Percentiles rank a stretch among this genome's conserved stretches.
These are phyloP conservation scores for Cyrtodaria siliqua DNA, from an alignment of 2,888 invertebrate genomes.

Conservation along the genomic window DNA sequence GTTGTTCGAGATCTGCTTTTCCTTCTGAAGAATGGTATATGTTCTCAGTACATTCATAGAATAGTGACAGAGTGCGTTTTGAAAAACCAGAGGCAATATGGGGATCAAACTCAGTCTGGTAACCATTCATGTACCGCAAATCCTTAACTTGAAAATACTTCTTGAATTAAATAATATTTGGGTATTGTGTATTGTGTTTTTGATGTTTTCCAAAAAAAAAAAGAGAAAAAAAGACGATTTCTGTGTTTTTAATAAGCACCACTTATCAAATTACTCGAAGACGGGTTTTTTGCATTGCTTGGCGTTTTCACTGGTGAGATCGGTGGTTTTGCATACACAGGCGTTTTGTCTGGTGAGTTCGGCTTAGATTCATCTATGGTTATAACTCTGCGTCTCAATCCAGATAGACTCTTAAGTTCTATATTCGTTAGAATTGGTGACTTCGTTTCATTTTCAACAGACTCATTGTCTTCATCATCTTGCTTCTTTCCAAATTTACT, in stretches of 20 bases:
- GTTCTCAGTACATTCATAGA: too few relatives aligned
- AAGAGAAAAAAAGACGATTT: slow-evolving; percentile 55
- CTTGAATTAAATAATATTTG: too few relatives aligned
- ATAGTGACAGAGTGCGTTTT: too few relatives aligned
- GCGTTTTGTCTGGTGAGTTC: slow-evolving; percentile 19
- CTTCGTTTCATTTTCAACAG: neutral
- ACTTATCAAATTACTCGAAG: slow-evolving; percentile 8
- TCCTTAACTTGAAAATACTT: too few relatives aligned
- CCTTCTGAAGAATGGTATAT: too few relatives aligned
- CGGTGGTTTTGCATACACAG: slow-evolving; percentile 1
- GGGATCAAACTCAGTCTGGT: too few relatives aligned
- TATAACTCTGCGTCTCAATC: slow-evolving; percentile 43
- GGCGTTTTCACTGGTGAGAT: slow-evolving; percentile 39
- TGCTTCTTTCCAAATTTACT: slow-evolving; percentile 12
- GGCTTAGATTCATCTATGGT: slow-evolving; percentile 43
- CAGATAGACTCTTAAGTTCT: slow-evolving; percentile 32
- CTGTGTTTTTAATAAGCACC: slow-evolving; percentile 57
- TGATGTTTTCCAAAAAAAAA: too few relatives aligned
- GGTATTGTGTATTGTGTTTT: too few relatives aligned
- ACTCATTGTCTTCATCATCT: slow-evolving; percentile 8
- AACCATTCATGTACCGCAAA: too few relatives aligned
- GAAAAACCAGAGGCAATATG: too few relatives aligned
- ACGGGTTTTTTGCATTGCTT: slow-evolving; percentile 15
- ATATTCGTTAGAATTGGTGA: slow-evolving; percentile 30
- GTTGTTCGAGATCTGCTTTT: too few relatives aligned